These are phyloP conservation scores for Amphibalanus amphitrite DNA, from an alignment of 1,140 invertebrate genomes.

Conservation along the genomic window DNA sequence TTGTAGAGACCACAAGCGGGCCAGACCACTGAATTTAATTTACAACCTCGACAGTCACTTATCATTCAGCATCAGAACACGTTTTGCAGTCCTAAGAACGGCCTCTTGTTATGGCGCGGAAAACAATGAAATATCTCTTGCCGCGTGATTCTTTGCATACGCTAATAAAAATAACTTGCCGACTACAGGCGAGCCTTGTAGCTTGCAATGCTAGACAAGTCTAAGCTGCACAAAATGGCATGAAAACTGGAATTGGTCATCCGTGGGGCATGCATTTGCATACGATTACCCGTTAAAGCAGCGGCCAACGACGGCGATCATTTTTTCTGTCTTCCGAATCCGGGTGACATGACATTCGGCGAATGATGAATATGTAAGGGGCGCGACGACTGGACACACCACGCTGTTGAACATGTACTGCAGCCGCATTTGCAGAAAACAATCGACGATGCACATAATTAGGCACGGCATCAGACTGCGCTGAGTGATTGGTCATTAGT, in stretches of 20 bases:
- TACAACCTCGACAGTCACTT: background rate
- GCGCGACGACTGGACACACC: background rate
- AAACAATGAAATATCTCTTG: background rate
- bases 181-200: background rate
- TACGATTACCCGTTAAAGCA: background rate
- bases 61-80: background rate
- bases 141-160: background rate
- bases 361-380: background rate
- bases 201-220: background rate
- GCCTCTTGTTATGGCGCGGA: background rate
- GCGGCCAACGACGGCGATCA: too few species aligned
- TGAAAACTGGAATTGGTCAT: background rate
- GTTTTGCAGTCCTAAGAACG: background rate
- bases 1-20: too few species aligned
- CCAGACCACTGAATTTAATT: background rate
- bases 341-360: background rate
- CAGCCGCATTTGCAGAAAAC: background rate
- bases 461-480: background rate
- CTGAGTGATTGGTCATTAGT: background rate
- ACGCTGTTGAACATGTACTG: background rate
- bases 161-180: background rate
- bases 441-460: background rate
- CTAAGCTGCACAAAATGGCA: background rate
- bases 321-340: background rate
- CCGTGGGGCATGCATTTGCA: background rate